Evolutionary conservation across 1,140 invertebrate species (phyloP), one percentile per base, ranked within the genome.

Genomic region (Anastrepha obliqua): DNA sequence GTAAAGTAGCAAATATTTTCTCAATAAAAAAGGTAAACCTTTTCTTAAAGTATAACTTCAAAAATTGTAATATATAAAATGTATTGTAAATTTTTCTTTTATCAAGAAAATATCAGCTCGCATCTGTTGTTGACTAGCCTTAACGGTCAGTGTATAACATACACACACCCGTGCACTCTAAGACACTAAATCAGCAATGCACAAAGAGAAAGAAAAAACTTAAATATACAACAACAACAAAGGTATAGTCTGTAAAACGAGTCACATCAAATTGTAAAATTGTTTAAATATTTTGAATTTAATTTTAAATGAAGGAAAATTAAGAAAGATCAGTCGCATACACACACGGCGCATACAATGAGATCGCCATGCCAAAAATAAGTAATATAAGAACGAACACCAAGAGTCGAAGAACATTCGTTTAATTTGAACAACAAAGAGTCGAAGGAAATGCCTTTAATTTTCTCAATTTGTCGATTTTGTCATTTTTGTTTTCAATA

Each of bases 261-360:
- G 29, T 42, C 58, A 86, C 39, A 86, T 44, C 55, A 86, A 62
- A 86, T 86, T 15, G 51, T 86, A 64, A 60, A 44, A 64, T 64
- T 47, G 51, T 86, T 86, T 44, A 86, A 86, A 86, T 86, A 64
- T 86, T 60, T 62, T 55, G 20, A 86, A 86, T 86, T 86, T 64
- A 86, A 86, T 86, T 60, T 64, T 62, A 86, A 86, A 64, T 60
- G 85, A 86, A 86, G 85, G 59, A 58, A 86, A 86, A 86, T 86
- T 86, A 86, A 86, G 85, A 86, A 85, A 86, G 85, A 86, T 86
- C 85, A 86, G 42, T n/a, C 29, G 62, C 39, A 7, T n/a, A 47
- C 44, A 42, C 29, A 67, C 17, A 55, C 0, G 0, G 51, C 9
- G 9, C 51, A 2, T 13, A 15, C 60, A 62, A 62, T 4, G 60